Conservation (phyloP, 2,888 invertebrate genomes). For the Hemicrepidius hirtus region DNA sequence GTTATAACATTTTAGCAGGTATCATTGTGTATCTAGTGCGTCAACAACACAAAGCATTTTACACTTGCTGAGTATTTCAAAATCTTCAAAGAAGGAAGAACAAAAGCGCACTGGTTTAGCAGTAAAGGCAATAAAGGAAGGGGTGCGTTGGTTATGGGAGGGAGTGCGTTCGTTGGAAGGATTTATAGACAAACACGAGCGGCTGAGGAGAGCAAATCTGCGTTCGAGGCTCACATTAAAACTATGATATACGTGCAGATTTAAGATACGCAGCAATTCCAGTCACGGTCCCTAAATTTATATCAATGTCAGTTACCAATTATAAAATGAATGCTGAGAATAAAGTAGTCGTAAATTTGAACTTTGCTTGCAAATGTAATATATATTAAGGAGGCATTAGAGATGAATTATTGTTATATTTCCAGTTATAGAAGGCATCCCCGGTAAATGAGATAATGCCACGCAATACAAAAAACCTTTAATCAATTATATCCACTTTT, state of each 20-base stretch:
- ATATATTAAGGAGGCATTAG: constrained; percentile 65
- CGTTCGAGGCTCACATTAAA: constrained; percentile 71
- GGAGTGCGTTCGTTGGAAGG: constrained; percentile 68
- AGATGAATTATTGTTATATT: constrained; percentile 53
- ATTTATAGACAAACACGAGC: constrained; percentile 72
- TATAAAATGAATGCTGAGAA: constrained; percentile 70
- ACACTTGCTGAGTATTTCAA: constrained; percentile 34
- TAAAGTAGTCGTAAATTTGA: constrained; percentile 70
- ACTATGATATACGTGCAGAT: constrained; percentile 73
- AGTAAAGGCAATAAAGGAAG: constrained; percentile 66
- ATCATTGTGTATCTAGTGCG: background rate
- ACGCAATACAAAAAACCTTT: constrained; percentile 20
- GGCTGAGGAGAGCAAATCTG: constrained; percentile 68
- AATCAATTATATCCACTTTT: constrained; percentile 1
- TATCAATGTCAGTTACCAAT: constrained; percentile 73
- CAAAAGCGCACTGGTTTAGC: constrained; percentile 52
- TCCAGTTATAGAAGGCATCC: constrained; percentile 38
- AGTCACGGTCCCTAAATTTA: constrained; percentile 72
- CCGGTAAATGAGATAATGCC: constrained; percentile 31
- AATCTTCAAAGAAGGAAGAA: constrained; percentile 45
- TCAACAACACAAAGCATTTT: constrained; percentile 17
- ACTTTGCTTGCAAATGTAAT: constrained; percentile 70
- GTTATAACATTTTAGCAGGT: background rate
- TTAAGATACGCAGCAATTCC: constrained; percentile 72
- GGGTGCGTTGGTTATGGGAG: constrained; percentile 58